Percentiles rank a stretch among this genome's conserved stretches.
Conservation (phyloP, 2,888 invertebrate genomes). For the Chalcosyrphus nemorum region DNA sequence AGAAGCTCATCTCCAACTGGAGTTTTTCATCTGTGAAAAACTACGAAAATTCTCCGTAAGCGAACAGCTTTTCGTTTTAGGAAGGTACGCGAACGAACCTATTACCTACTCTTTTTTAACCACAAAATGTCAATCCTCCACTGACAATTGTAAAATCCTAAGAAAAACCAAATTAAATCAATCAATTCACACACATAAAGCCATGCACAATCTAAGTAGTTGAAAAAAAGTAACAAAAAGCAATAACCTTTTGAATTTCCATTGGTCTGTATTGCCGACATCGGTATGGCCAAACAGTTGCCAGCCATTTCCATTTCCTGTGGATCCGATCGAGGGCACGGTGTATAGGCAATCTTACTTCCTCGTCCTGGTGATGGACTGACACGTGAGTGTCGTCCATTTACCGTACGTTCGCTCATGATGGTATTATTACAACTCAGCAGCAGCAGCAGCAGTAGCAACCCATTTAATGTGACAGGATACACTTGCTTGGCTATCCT, state of each 20-base stretch:
- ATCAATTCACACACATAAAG: background rate
- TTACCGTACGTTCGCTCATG: constrained; percentile 78
- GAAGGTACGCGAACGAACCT: too few relatives aligned
- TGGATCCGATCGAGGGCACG: constrained; percentile 81
- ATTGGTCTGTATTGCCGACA: constrained; percentile 81
- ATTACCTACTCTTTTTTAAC: too few relatives aligned
- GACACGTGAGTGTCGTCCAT: constrained; percentile 80
- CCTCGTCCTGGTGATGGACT: constrained; percentile 81
- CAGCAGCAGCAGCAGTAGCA: constrained; percentile 4
- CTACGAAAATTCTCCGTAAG: too few relatives aligned
- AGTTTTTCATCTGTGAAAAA: too few relatives aligned
- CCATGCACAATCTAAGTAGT: constrained; percentile 36
- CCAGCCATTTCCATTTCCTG: constrained; percentile 79
- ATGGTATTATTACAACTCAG: too few relatives aligned
- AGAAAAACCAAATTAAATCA: background rate
- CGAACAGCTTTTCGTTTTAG: too few relatives aligned
- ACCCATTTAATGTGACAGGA: constrained; percentile 14
- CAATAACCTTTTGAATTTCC: constrained; percentile 77
- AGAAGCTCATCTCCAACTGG: too few relatives aligned
- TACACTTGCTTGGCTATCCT: constrained; percentile 22
- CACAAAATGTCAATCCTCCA: constrained; percentile 49
- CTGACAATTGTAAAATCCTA: too few relatives aligned
- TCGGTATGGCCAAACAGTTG: constrained; percentile 81
- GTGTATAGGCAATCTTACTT: constrained; percentile 81
- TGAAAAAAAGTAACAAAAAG: background rate